Percentiles rank a stretch among this genome's conserved stretches.
Evolutionary conservation across 2,888 invertebrate genomes (phyloP).

Genomic region (Phragmatobia fuliginosa): DNA sequence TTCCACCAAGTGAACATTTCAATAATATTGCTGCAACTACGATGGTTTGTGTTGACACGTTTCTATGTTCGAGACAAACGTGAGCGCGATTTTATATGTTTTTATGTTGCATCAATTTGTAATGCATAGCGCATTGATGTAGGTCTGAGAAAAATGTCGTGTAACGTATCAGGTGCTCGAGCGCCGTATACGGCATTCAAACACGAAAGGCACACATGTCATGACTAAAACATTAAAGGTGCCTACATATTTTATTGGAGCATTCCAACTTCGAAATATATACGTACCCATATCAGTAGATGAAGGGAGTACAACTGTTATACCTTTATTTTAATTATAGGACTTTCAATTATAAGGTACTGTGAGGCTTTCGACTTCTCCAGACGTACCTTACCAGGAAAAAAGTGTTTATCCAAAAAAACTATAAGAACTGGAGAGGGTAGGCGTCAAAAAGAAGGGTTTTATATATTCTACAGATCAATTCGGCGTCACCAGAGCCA

Average conservation of each 20-base stretch:
- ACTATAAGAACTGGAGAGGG: background rate
- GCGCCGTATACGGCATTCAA: conserved; percentile 14
- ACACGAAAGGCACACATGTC: conserved; percentile 17
- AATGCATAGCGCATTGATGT: conserved; percentile 14
- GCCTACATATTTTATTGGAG: background rate
- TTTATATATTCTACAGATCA: background rate
- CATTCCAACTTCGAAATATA: background rate
- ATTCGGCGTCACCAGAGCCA: background rate
- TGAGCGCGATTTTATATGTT: conserved; percentile 10
- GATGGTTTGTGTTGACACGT: conserved; percentile 18
- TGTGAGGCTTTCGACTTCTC: too few relatives aligned
- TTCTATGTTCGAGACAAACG: conserved; percentile 14
- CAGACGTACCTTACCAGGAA: too few relatives aligned
- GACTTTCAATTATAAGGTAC: background rate
- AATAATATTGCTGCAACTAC: conserved; percentile 27
- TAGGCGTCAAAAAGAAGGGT: background rate
- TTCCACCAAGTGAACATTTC: conserved; percentile 25
- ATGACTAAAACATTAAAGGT: conserved; percentile 19
- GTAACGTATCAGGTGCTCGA: background rate
- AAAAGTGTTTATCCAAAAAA: background rate
- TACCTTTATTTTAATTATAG: background rate
- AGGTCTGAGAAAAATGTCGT: conserved; percentile 12
- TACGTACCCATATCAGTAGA: background rate
- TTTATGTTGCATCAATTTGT: conserved; percentile 7
- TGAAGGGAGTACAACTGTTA: background rate